A percentile compares a stretch with the other conserved stretches of the same genome.
Conservation (phyloP, 1,140 invertebrate genomes). For the Diachasmimorpha longicaudata region DNA sequence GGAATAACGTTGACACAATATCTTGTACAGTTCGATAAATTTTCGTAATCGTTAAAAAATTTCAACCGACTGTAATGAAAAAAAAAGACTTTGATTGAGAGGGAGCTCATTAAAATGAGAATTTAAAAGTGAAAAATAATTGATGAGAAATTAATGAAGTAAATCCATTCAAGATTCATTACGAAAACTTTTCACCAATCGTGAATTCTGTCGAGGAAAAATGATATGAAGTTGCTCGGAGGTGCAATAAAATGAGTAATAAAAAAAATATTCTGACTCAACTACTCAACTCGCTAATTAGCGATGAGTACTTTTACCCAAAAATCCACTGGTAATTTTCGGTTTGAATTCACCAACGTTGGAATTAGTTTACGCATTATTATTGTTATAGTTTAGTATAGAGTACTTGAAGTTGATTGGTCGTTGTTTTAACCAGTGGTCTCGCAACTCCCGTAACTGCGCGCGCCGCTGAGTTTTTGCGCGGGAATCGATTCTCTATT, state of each 20-base stretch:
- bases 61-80: too few species aligned
- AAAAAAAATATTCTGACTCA: neutral
- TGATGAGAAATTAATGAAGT: neutral
- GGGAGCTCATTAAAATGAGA: too few species aligned
- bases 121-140: neutral
- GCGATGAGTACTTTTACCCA: neutral
- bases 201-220: neutral
- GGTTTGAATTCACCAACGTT: neutral
- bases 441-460: neutral
- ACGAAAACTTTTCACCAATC: neutral
- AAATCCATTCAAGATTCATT: neutral
- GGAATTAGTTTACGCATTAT: neutral
- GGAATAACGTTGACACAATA: neutral
- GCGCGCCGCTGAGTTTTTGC: constrained; percentile 34
- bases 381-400: neutral
- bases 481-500: constrained; percentile 43
- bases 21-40: too few species aligned
- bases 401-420: neutral
- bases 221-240: neutral
- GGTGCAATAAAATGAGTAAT: neutral
- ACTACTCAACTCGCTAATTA: neutral
- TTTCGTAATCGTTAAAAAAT: neutral
- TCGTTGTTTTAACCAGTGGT: neutral
- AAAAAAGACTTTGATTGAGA: too few species aligned
- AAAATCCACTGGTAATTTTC: neutral